Conservation (phyloP, 2,888 invertebrate species). For the Sceliomorpha sp. region DNA sequence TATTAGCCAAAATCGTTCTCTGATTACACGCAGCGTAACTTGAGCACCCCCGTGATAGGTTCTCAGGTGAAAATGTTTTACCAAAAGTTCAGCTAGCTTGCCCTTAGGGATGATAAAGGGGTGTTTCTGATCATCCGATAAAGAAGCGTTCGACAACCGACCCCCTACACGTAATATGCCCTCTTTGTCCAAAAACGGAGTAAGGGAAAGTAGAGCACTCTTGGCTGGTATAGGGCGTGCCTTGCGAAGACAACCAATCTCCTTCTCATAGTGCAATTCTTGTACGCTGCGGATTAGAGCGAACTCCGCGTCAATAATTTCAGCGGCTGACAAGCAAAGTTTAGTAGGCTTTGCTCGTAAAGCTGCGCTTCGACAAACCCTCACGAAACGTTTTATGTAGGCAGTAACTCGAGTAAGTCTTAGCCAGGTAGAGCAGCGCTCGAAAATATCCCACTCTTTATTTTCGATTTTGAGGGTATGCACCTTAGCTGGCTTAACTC, state of each 20-base stretch:
- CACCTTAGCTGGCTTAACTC: neutral
- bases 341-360: no score
- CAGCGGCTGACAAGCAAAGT: no score
- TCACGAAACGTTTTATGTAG: no score
- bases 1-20: constrained; percentile 36
- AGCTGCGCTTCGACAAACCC: no score
- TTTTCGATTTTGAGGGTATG: no score
- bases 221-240: neutral
- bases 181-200: constrained; percentile 9
- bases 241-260: no score
- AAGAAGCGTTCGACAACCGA: constrained; percentile 8
- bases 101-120: constrained; percentile 14
- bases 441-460: no score
- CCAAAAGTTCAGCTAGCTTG: constrained; percentile 3
- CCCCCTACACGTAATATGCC: constrained; percentile 20
- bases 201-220: constrained; percentile 13
- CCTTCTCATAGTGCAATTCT: neutral
- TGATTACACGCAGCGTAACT: constrained; percentile 18
- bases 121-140: constrained; percentile 11
- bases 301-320: no score
- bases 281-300: no score
- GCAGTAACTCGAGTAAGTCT: no score
- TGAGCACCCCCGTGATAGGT: constrained; percentile 38
- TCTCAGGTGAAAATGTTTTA: constrained; percentile 12
- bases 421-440: no score